Percentiles rank a stretch among this genome's conserved stretches.
Evolutionary conservation across 1,140 invertebrate genomes (phyloP).

Genomic region (Cydia pomonella): DNA sequence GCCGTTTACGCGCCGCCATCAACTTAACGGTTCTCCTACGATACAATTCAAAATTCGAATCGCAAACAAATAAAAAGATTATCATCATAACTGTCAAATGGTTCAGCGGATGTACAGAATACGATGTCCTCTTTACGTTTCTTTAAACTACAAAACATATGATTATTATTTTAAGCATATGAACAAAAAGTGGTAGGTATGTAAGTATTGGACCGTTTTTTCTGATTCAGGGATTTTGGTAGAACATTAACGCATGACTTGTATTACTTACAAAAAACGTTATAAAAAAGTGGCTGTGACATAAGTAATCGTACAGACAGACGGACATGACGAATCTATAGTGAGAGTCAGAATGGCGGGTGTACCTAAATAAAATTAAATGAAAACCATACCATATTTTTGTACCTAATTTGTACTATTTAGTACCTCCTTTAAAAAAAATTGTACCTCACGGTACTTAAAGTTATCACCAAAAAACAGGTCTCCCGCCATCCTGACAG

Average conservation of each 20-base stretch:
- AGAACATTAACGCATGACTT: slow-evolving; percentile 42
- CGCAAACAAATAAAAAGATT: slow-evolving; percentile 45
- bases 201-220: slow-evolving; percentile 43
- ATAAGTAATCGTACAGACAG: no score
- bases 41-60: slow-evolving; percentile 42
- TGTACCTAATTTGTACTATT: no score
- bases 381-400: no score
- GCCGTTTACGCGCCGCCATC: slow-evolving; percentile 40
- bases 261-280: no score
- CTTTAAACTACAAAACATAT: slow-evolving; percentile 23
- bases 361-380: no score
- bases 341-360: no score
- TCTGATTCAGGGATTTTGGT: slow-evolving; percentile 42
- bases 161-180: slow-evolving; percentile 35
- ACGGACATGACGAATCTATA: no score
- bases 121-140: not conserved
- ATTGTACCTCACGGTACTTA: no score
- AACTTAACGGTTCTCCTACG: slow-evolving; percentile 45
- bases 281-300: no score
- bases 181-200: slow-evolving; percentile 33
- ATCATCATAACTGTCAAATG: slow-evolving; percentile 42
- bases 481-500: no score
- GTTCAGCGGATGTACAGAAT: slow-evolving; percentile 2
- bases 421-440: no score
- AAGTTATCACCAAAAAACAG: no score